Evolutionary conservation across 2,113 vertebrate genomes (phyloP).

Genomic region (Eretmochelys imbricata): DNA sequence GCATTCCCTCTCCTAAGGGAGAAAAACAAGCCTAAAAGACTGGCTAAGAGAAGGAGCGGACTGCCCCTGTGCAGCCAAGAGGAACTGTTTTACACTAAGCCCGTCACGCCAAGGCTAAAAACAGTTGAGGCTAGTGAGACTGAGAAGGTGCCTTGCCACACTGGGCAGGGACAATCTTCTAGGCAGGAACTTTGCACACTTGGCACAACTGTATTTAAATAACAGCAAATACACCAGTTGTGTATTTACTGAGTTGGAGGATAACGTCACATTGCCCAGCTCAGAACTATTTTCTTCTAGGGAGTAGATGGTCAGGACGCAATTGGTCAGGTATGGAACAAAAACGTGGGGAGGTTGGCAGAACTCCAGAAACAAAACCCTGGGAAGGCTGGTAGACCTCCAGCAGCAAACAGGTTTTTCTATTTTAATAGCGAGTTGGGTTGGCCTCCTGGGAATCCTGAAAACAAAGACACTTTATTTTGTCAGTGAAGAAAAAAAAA

Average conservation of each 20-base stretch:
- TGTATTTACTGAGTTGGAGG: background rate
- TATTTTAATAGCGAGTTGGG: conserved; percentile 20
- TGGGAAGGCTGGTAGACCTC: background rate
- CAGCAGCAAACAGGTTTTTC: background rate
- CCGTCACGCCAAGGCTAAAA: too few species aligned
- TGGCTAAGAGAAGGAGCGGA: too few species aligned
- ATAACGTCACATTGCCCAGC: background rate
- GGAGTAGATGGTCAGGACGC: background rate
- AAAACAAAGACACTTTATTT: conserved; percentile 51
- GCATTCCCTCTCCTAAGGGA: too few species aligned
- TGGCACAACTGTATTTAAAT: background rate
- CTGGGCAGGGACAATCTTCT: background rate
- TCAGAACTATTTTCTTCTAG: background rate
- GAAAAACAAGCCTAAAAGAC: too few species aligned
- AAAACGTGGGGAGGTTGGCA: background rate
- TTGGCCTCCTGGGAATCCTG: background rate
- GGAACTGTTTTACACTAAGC: too few species aligned
- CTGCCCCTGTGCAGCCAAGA: too few species aligned
- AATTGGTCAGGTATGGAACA: background rate
- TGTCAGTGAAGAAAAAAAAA: background rate
- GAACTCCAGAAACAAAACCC: background rate
- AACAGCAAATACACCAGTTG: background rate
- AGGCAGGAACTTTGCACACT: background rate
- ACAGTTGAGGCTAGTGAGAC: too few species aligned
- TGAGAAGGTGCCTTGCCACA: too few species aligned